Evolutionary conservation across 2,113 vertebrate species (phyloP).

Genomic region (Equus quagga): DNA sequence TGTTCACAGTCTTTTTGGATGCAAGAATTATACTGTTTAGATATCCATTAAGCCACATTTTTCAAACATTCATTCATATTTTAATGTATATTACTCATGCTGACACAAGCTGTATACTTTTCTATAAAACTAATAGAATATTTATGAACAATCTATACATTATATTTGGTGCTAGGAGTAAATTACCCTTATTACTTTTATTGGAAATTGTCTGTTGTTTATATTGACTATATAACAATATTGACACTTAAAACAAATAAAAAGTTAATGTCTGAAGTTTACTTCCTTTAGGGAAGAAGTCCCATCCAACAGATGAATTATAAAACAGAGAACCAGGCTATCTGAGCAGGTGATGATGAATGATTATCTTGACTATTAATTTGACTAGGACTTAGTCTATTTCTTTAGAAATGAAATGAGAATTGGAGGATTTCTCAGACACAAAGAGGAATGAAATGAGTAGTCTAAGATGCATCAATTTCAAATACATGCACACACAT

Average conservation of each 20-base stretch:
- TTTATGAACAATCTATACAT: background rate
- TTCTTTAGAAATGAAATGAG: background rate
- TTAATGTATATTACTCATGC: background rate
- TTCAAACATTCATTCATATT: background rate
- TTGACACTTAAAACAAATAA: background rate
- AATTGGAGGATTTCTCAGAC: background rate
- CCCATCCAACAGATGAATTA: background rate
- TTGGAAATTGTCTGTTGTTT: background rate
- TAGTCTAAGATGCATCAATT: background rate
- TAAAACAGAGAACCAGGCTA: background rate
- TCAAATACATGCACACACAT: background rate
- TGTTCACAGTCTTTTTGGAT: background rate
- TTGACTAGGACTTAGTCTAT: background rate
- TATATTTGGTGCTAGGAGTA: background rate
- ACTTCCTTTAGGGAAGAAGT: background rate
- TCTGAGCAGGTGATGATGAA: background rate
- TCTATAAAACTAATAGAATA: background rate
- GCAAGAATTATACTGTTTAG: background rate
- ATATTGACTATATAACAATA: background rate
- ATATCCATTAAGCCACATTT: background rate
- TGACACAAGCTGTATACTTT: background rate
- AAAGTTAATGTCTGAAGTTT: background rate
- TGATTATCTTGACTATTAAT: background rate
- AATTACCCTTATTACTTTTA: background rate
- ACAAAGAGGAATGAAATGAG: background rate